Evolutionary conservation across 1,140 invertebrate genomes (phyloP).

Genomic region (Atopsyche davidsoni): DNA sequence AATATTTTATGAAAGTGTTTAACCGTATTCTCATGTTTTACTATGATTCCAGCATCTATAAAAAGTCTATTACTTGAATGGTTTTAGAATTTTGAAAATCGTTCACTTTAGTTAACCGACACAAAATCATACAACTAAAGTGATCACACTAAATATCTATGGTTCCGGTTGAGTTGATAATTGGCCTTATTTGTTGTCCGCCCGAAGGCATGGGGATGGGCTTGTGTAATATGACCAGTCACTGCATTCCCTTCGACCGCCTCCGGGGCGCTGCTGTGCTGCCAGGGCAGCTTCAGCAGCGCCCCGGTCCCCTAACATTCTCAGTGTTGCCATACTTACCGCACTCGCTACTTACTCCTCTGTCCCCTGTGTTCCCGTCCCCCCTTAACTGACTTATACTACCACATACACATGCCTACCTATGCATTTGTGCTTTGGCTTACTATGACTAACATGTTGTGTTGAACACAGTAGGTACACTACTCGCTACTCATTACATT

Average conservation of each 20-base stretch:
- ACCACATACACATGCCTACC: conserved; percentile 12
- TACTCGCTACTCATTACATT: conserved; percentile 6
- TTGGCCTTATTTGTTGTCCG: conserved; percentile 51
- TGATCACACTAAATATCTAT: neutral
- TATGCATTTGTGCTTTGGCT: conserved; percentile 27
- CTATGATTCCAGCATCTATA: conserved; percentile 19
- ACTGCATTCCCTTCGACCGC: conserved; percentile 49
- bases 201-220: conserved; percentile 51
- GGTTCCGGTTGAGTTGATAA: conserved; percentile 10
- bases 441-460: conserved; percentile 23
- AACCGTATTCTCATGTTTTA: conserved; percentile 19
- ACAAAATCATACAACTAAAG: neutral
- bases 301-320: neutral
- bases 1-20: conserved; percentile 6
- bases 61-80: conserved; percentile 10
- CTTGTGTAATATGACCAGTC: conserved; percentile 60
- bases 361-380: conserved; percentile 32
- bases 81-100: conserved; percentile 1
- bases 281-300: neutral
- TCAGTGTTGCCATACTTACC: neutral
- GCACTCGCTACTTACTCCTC: conserved; percentile 20
- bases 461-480: conserved; percentile 2
- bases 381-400: conserved; percentile 14
- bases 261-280: neutral
- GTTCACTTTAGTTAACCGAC: neutral